Evolutionary conservation across 2,888 invertebrate genomes (phyloP).

Genomic region (Ptychoptera contaminata): DNA sequence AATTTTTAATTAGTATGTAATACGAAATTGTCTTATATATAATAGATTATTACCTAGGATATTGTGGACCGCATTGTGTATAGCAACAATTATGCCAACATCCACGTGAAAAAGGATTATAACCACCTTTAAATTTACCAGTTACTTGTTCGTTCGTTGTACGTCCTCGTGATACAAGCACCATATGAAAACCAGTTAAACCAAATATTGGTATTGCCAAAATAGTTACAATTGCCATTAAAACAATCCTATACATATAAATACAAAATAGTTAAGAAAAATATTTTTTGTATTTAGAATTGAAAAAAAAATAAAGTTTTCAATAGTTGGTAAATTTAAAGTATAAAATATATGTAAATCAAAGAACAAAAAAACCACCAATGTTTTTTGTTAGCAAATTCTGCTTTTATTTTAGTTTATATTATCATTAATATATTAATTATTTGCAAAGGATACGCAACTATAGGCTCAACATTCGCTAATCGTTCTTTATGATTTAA

Average conservation of each 20-base stretch:
- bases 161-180: constrained; percentile 87
- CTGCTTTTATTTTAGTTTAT: too few species aligned
- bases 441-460: constrained; percentile 86
- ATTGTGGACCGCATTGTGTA: constrained; percentile 91
- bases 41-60: constrained; percentile 63
- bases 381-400: too few species aligned
- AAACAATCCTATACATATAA: constrained; percentile 49
- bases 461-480: constrained; percentile 63
- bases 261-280: constrained; percentile 13
- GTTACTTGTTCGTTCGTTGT: constrained; percentile 99
- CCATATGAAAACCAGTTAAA: constrained; percentile 94
- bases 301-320: background rate
- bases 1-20: constrained; percentile 8
- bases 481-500: constrained; percentile 70
- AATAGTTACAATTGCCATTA: constrained; percentile 82
- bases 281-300: constrained; percentile 3
- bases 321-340: constrained; percentile 1
- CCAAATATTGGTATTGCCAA: constrained; percentile 95
- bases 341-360: too few species aligned
- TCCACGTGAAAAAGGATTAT: constrained; percentile 94
- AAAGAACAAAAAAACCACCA: too few species aligned
- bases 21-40: background rate
- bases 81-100: constrained; percentile 93
- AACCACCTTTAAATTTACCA: constrained; percentile 96
- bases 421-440: too few species aligned